Base-by-base conservation (phyloP, 2,888 invertebrate genomes). In the Pseudococcus viburni region DNA sequence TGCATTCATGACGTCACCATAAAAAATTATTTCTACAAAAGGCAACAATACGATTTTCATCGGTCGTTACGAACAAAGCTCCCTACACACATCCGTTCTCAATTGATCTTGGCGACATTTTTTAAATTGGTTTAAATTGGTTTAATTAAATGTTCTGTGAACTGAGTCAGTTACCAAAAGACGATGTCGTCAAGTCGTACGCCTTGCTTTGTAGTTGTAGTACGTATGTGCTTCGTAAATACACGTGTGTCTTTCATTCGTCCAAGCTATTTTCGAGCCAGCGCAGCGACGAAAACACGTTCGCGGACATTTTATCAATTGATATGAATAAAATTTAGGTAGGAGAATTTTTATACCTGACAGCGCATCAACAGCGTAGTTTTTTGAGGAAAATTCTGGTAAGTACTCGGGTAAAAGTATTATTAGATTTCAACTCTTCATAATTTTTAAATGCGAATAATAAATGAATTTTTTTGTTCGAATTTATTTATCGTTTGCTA, bases 81-180 rank as follows among this genome's bases (percentile, higher is more conserved):
- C 68, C 68, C 86, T 42, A 64, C 42, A 64, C 55, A 73, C 86
- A 86, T 86, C 86, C 86, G 86, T 68, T 64, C 86, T 86, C 64
- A 86, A 86, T 86, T 86, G 86, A 86, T 68, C 86, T 64, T 46
- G 42, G 42, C 64, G 86, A 86, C 86, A 86, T 86, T 86, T 86
- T 68, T 59, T 85, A 85, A 85, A 89, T 89, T 89, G 89, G 86
- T 85, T 89, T 88, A 80, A 89, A 89, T 89, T 89, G 88, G 19
- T 77, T 86, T 87, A 89, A 89, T 89, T 89, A 83, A 89, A 88
- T 46, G 86, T 86, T 86, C 68, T 86, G 86, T 64, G 86, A 88
- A 88, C 83, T 83, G 59, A 77, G 64, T 86, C 42, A 26, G 84
- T 84, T 68, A 7, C 12, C 5, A 26, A 26, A 68, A 26, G 68